phyloP scores from a whole-genome alignment of 2,797 vertebrate genomes.

The Potorous gilbertii region DNA sequence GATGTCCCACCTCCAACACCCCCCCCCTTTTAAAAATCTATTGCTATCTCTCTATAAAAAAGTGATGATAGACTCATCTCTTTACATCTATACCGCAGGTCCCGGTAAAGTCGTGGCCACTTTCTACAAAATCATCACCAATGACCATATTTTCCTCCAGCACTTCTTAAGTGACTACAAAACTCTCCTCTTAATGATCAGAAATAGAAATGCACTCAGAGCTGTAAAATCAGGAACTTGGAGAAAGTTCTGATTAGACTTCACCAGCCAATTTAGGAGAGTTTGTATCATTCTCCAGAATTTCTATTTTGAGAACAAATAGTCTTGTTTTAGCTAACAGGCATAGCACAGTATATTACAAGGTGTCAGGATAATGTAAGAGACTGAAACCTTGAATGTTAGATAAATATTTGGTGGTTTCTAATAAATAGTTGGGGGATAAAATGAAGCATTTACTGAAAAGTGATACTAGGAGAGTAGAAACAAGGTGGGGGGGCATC shows the following conservation, averaged over 20 bases:
- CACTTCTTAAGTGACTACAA: not conserved
- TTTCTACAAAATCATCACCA: not conserved
- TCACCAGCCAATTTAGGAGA: constrained; percentile 25
- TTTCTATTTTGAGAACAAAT: constrained; percentile 55
- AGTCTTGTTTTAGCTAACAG: constrained; percentile 60
- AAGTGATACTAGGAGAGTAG: constrained; percentile 35
- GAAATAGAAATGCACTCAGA: constrained; percentile 20
- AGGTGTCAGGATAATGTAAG: constrained; percentile 41
- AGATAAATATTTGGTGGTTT: constrained; percentile 54
- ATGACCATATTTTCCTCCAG: constrained; percentile 17
- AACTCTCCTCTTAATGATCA: constrained; percentile 3
- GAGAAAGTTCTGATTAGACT: constrained; percentile 28
- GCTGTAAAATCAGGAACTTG: not conserved
- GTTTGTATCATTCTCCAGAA: constrained; percentile 16
- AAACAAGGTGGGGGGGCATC: not conserved
- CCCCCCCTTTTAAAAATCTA: not conserved
- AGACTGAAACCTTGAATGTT: constrained; percentile 45
- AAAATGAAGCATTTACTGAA: constrained; percentile 18
- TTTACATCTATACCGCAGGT: not conserved
- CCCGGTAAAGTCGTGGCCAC: not conserved
- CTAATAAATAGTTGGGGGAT: constrained; percentile 63
- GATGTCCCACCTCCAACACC: not conserved
- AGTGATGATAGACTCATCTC: not conserved
- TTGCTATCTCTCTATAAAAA: not conserved
- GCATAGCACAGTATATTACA: constrained; percentile 1